phyloP scores from a whole-genome alignment of 2,113 vertebrate species.

The Labeo rohita region DNA sequence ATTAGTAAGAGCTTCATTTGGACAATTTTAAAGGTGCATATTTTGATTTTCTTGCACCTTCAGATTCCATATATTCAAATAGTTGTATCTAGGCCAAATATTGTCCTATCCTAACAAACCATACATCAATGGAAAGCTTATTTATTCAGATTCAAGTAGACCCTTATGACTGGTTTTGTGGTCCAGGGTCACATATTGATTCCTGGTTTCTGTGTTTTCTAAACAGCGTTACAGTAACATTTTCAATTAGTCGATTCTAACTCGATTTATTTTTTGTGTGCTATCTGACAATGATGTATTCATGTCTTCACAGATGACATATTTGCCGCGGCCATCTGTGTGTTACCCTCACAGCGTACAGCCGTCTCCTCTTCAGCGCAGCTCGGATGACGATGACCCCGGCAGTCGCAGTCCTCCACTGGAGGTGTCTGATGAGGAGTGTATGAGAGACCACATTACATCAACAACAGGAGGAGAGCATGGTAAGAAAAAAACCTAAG shows the following conservation, averaged over 20 bases:
- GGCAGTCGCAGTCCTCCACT: conserved; percentile 87
- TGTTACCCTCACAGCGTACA: conserved; percentile 76
- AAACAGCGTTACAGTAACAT: too few species aligned
- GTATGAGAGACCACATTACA: conserved; percentile 81
- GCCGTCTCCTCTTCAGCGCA: conserved; percentile 81
- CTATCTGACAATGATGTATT: neutral
- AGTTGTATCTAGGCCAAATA: too few species aligned
- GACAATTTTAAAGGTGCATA: too few species aligned
- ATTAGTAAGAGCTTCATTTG: too few species aligned
- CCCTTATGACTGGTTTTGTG: too few species aligned
- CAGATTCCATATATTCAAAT: too few species aligned
- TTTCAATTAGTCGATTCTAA: neutral
- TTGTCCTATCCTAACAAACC: too few species aligned
- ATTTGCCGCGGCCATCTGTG: conserved; percentile 68
- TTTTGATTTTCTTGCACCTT: too few species aligned
- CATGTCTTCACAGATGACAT: conserved; percentile 65
- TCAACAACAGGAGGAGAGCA: conserved; percentile 85
- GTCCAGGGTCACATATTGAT: too few species aligned
- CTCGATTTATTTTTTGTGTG: neutral
- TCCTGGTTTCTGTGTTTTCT: too few species aligned
- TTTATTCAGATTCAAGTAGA: too few species aligned
- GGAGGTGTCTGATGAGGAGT: conserved; percentile 96
- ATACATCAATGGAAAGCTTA: too few species aligned
- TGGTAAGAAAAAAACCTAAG: conserved; percentile 69
- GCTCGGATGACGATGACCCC: conserved; percentile 93